Evolutionary conservation across 2,797 vertebrate genomes (phyloP).

Genomic region (Eulemur coronatus): DNA sequence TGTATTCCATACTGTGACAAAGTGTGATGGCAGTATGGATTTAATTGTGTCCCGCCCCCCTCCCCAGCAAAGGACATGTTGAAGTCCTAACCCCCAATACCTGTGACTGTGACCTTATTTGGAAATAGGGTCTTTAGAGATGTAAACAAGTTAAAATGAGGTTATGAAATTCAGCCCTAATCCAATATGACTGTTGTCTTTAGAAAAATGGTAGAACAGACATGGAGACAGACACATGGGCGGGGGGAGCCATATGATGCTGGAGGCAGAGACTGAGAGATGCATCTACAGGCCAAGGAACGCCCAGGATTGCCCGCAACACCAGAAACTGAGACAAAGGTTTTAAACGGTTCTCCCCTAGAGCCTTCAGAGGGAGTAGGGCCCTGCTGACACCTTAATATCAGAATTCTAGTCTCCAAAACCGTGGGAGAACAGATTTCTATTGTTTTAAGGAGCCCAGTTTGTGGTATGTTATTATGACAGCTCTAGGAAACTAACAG

Average conservation of each 20-base stretch:
- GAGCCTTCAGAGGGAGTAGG: not conserved
- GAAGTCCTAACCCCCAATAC: not conserved
- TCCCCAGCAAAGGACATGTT: not conserved
- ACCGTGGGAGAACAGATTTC: not conserved
- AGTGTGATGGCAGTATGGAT: not conserved
- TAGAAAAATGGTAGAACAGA: not conserved
- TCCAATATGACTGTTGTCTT: not conserved
- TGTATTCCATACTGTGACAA: not conserved
- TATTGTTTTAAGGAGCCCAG: not conserved
- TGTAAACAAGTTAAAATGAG: not conserved
- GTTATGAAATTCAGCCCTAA: not conserved
- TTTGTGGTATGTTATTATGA: not conserved
- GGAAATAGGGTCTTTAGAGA: not conserved
- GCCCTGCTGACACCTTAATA: not conserved
- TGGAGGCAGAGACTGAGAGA: not conserved
- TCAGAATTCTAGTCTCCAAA: not conserved
- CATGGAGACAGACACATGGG: not conserved
- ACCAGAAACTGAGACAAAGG: not conserved
- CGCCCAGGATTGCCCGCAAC: not conserved
- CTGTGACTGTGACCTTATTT: not conserved
- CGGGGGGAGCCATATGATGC: rapidly evolving
- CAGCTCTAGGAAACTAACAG: not conserved
- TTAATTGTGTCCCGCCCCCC: not conserved
- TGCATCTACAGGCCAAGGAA: not conserved
- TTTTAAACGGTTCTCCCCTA: not conserved